These are phyloP conservation scores for Pseudomugil gertrudae DNA, from an alignment of 2,797 vertebrate genomes.

Conservation along the genomic window DNA sequence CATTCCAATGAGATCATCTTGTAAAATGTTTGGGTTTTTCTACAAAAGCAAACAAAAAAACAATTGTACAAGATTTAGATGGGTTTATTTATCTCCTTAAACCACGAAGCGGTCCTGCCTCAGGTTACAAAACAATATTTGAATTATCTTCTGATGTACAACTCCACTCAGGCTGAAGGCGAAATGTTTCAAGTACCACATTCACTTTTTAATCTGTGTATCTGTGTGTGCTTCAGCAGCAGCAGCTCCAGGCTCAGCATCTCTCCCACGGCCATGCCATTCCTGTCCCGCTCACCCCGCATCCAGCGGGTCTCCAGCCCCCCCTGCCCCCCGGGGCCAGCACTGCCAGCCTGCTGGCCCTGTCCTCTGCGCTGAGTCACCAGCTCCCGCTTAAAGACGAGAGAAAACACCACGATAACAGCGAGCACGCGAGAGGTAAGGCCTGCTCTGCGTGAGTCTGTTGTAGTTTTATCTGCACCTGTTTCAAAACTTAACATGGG, in stretches of 20 bases:
- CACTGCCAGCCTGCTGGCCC: constrained; percentile 90
- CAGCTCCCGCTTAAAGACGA: constrained; percentile 94
- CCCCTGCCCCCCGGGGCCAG: constrained; percentile 89
- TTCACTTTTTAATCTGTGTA: constrained; percentile 20
- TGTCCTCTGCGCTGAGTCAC: constrained; percentile 90
- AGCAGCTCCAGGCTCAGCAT: constrained; percentile 97
- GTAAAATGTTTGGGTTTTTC: background rate
- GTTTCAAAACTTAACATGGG: background rate
- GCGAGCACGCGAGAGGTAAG: constrained; percentile 91
- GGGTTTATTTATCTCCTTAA: background rate
- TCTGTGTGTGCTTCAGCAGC: constrained; percentile 85
- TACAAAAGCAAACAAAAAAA: background rate
- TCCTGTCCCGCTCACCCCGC: constrained; percentile 90
- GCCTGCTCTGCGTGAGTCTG: background rate
- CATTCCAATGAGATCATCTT: background rate
- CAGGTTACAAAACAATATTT: rapidly evolving
- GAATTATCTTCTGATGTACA: background rate
- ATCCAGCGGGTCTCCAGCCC: constrained; percentile 91
- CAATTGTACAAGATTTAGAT: too few species aligned
- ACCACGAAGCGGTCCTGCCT: background rate
- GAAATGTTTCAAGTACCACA: background rate
- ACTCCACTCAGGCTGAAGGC: background rate
- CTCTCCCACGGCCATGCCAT: constrained; percentile 93
- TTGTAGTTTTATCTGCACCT: too few species aligned
- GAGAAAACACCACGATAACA: constrained; percentile 91